Evolutionary conservation across 2,113 vertebrate species (phyloP).

Genomic region (Ptilonorhynchus violaceus): DNA sequence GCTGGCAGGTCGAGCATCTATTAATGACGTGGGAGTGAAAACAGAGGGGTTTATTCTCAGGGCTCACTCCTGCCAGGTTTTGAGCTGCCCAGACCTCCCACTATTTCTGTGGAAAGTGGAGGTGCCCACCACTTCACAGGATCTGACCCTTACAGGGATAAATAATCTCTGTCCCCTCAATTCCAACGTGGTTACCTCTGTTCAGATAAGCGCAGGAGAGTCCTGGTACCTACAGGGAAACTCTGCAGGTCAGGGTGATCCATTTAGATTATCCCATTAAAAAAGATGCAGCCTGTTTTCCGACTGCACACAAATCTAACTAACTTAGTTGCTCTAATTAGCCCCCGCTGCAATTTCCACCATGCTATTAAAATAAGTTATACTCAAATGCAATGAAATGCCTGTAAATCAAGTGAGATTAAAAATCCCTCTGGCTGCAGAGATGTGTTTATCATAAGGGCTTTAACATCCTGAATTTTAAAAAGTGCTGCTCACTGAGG

Average conservation of each 20-base stretch:
- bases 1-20: not conserved
- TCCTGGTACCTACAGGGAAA: not conserved
- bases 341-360: slow-evolving; percentile 41
- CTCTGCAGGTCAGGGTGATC: not conserved
- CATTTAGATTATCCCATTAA: slow-evolving; percentile 23
- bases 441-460: slow-evolving; percentile 34
- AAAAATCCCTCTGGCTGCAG: slow-evolving; percentile 41
- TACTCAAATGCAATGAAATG: slow-evolving; percentile 49
- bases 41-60: not conserved
- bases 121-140: not conserved
- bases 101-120: not conserved
- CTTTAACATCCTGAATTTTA: not conserved
- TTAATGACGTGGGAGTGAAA: not conserved
- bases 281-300: slow-evolving; percentile 24
- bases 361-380: slow-evolving; percentile 21
- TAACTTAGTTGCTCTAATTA: slow-evolving; percentile 30
- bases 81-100: not conserved
- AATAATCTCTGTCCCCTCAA: not conserved
- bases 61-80: not conserved
- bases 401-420: slow-evolving; percentile 64
- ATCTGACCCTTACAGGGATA: not conserved
- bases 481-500: not conserved
- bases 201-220: not conserved
- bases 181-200: accelerated
- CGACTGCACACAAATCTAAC: slow-evolving; percentile 21